These are phyloP conservation scores for Drosophila colorata DNA, from an alignment of 2,888 invertebrate species.

Conservation along the genomic window DNA sequence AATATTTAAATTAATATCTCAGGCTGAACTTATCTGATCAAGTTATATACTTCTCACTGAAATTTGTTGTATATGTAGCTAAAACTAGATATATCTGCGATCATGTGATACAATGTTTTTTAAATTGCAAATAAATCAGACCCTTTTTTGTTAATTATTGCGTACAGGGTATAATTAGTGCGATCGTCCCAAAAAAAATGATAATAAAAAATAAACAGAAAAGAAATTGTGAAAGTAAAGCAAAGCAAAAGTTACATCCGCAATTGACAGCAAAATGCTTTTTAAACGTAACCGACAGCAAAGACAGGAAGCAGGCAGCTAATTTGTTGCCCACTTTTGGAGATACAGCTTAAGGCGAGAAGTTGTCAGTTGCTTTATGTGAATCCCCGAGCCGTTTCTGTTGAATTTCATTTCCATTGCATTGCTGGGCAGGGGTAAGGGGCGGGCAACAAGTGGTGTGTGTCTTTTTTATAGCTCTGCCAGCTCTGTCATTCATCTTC, in stretches of 20 bases:
- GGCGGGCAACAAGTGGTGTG: slow-evolving; percentile 30
- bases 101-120: too few relatives aligned
- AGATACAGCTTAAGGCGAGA: slow-evolving; percentile 34
- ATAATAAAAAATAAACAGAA: slow-evolving; percentile 8
- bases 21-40: too few relatives aligned
- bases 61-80: too few relatives aligned
- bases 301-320: slow-evolving; percentile 5
- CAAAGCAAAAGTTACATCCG: slow-evolving; percentile 40
- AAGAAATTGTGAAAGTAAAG: slow-evolving; percentile 32
- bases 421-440: slow-evolving; percentile 32
- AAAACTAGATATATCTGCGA: too few relatives aligned
- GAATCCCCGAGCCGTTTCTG: slow-evolving; percentile 25
- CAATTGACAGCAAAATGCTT: slow-evolving; percentile 76
- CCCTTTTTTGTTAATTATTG: neutral
- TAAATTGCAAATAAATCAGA: neutral
- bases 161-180: slow-evolving; percentile 39
- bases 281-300: slow-evolving; percentile 54
- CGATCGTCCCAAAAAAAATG: slow-evolving; percentile 48
- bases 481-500: slow-evolving; percentile 52
- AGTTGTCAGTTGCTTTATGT: slow-evolving; percentile 36
- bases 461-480: slow-evolving; percentile 14
- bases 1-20: too few relatives aligned
- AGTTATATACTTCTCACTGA: too few relatives aligned
- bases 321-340: slow-evolving; percentile 29
- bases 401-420: slow-evolving; percentile 65